Percentiles rank a stretch among this genome's conserved stretches.
Evolutionary conservation across 2,113 vertebrate species (phyloP).

Genomic region (Prolemur simus): DNA sequence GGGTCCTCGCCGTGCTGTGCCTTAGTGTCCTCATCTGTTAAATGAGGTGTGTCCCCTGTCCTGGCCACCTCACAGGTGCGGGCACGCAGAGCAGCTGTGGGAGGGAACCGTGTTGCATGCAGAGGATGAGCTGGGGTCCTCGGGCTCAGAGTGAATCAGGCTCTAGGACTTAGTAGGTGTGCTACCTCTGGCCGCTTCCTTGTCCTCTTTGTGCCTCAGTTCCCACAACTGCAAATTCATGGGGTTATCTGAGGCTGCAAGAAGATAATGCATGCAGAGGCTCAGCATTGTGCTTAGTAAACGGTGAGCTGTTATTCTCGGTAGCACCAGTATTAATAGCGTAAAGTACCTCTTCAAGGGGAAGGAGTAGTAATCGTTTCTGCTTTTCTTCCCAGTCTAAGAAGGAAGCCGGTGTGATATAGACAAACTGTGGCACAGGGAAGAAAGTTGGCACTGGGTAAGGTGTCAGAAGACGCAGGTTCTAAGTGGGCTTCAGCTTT

Average conservation of each 20-base stretch:
- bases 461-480: background rate
- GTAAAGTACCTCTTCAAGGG: background rate
- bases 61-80: background rate
- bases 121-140: background rate
- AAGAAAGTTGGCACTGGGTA: background rate
- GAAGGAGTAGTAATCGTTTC: background rate
- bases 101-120: background rate
- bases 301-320: background rate
- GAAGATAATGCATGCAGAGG: background rate
- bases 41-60: background rate
- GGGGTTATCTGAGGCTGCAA: background rate
- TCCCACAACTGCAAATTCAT: background rate
- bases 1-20: background rate
- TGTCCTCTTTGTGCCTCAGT: background rate
- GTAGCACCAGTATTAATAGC: background rate
- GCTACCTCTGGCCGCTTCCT: background rate
- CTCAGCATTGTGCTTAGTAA: background rate
- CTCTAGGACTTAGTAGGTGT: background rate
- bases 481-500: background rate
- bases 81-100: fast-evolving
- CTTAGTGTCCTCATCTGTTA: background rate
- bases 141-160: background rate
- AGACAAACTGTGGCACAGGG: background rate
- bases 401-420: background rate
- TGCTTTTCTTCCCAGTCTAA: background rate